Evolutionary conservation across 2,888 invertebrate genomes (phyloP).

Genomic region (Latheticus oryzae): DNA sequence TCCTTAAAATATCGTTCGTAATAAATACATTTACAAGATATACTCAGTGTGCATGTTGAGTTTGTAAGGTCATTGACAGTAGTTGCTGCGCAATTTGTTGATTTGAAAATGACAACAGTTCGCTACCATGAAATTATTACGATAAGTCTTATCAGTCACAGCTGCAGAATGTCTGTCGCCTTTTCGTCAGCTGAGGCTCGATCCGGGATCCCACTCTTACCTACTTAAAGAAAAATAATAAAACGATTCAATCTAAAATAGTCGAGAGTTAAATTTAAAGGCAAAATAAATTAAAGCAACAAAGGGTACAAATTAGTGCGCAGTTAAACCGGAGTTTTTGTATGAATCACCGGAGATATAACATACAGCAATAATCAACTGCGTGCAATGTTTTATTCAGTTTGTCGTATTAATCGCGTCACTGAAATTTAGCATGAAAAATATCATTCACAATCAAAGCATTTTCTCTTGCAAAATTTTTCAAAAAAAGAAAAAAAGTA

Average conservation of each 20-base stretch:
- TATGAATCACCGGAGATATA: conserved; percentile 30
- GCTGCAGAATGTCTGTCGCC: conserved; percentile 51
- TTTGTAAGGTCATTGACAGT: conserved; percentile 54
- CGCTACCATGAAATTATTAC: conserved; percentile 34
- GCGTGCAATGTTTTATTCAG: conserved; percentile 4
- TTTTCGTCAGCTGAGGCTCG: conserved; percentile 42
- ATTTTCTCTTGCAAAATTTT: too few species aligned
- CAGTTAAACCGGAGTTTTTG: conserved; percentile 35
- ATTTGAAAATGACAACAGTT: conserved; percentile 45
- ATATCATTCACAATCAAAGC: too few species aligned
- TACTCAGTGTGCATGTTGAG: conserved; percentile 19
- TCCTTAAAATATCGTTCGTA: conserved; percentile 27
- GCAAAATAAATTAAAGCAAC: conserved; percentile 22
- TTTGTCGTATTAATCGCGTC: too few species aligned
- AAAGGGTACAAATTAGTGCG: conserved; percentile 29
- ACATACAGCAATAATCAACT: neutral
- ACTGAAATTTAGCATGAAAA: too few species aligned
- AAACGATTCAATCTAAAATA: conserved; percentile 31
- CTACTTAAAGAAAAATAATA: conserved; percentile 27
- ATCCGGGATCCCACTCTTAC: conserved; percentile 16
- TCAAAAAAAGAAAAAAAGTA: too few species aligned
- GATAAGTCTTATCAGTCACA: conserved; percentile 44
- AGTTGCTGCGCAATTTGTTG: conserved; percentile 53
- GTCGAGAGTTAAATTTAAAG: conserved; percentile 30
- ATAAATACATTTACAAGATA: conserved; percentile 28